phyloP scores from a whole-genome alignment of 2,888 invertebrate species.

The Aporophyla lueneburgensis region DNA sequence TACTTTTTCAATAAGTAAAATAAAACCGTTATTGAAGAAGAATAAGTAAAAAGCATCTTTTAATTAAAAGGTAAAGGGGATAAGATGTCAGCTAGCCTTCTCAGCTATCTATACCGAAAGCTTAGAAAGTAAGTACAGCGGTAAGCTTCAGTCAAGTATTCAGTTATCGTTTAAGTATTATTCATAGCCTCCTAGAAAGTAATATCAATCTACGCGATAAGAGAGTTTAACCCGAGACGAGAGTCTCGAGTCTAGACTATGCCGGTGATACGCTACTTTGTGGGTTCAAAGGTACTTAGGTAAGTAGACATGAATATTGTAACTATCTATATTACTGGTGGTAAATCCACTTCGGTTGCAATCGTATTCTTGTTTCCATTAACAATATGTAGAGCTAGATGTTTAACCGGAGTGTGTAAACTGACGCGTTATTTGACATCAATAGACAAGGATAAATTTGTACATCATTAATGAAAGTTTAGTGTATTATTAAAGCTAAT shows the following conservation, averaged over 20 bases:
- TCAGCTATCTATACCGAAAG: neutral
- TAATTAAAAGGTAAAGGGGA: neutral
- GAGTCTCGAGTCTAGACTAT: conserved; percentile 32
- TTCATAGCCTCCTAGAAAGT: conserved; percentile 10
- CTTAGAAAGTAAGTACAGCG: neutral
- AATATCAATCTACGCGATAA: conserved; percentile 38
- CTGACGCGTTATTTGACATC: neutral
- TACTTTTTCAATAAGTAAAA: too few species aligned
- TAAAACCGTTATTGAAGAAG: neutral
- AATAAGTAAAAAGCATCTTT: neutral
- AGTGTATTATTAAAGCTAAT: neutral
- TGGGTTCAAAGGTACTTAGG: neutral
- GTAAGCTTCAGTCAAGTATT: conserved; percentile 15
- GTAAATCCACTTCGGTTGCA: neutral
- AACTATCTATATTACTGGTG: neutral
- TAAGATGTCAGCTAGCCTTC: neutral
- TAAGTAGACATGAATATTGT: neutral
- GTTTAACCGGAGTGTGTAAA: neutral
- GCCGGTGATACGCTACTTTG: conserved; percentile 9
- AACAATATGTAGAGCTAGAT: neutral
- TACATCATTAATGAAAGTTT: neutral
- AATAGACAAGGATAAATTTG: neutral
- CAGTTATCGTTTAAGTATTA: conserved; percentile 16
- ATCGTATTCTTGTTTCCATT: neutral
- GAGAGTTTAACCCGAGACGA: conserved; percentile 37